Evolutionary conservation across 2,113 vertebrate species (phyloP), one percentile per base, ranked within the genome.

Genomic region (Puntigrus tetrazona): DNA sequence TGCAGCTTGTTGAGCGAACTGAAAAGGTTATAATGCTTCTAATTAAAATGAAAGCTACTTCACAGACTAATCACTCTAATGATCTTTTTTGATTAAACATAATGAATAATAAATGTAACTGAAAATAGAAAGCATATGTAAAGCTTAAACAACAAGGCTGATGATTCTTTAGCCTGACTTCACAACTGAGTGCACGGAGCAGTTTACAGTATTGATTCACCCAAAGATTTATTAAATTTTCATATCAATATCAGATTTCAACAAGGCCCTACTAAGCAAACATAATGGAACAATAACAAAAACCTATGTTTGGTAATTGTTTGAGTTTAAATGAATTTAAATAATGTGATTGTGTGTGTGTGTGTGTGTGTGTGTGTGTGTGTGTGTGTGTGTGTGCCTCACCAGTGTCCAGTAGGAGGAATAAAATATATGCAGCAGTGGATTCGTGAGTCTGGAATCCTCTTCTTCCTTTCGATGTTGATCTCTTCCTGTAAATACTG

Each of bases 341-440:
- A n/a, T n/a, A n/a, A n/a, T n/a, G n/a, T n/a, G n/a, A n/a, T n/a
- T n/a, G n/a, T n/a, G n/a, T n/a, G n/a, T n/a, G 34, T 76, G 69
- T 84, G 36, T 63, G 50, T 38, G 76, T 43, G 47, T 59, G 20
- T 73, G 73, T 74, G 65, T 69, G 43, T 83, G 57, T 69, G 45
- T 76, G 69, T 81, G 65, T 61, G 55, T 55, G 45, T 43, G 72
- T 78, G 52, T 74, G 31, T 81, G 87, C 95, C 96, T 0, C 92
- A 97, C 96, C 95, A 93, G 93, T 97, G 96, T 89, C 96, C 96
- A 0, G 96, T 97, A 84, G 96, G 95, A 0, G 96, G 95, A 88
- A 97, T 96, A 91, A 96, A 97, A 91, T 97, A 97, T 87, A 97
- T 95, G 90, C 96, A 97, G 92, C 96, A 97, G 90, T 97, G 96